Evolutionary conservation across 2,888 invertebrate genomes (phyloP), one percentile per base, ranked within the genome.

Genomic region (Megastigmus dorsalis): DNA sequence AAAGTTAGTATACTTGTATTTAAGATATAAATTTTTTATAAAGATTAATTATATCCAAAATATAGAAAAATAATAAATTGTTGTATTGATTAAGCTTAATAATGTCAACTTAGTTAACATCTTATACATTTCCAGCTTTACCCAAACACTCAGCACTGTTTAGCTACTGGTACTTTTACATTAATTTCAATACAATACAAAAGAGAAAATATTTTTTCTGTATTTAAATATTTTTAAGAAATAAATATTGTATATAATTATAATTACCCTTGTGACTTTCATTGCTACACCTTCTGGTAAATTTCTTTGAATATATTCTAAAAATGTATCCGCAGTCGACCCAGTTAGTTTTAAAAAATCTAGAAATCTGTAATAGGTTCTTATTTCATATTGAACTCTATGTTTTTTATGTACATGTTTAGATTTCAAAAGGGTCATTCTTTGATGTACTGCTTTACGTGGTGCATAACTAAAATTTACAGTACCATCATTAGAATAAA

Each of bases 281-380:
- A 99, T 91, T 3, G 96, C 96, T 78, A 99, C 95, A 43, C 99
- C 99, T 90, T 99, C 99, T 0, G 99, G 99, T 67, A 99, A 90
- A 90, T 99, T 99, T 82, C 99, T 91, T 88, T 99, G 94, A 73
- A 98, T 92, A 86, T 99, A 99, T 89, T 99, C 99, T 65, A 99
- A 89, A 86, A 95, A 95, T 9, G 99, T 98, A 79, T 96, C 96
- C 57, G 97, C 94, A 10, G 99, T 99, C 3, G 98, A 98, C 0
- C 97, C 97, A 0, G 99, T 99, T 10, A 99, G 85, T 82, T 94
- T 91, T 81, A 94, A 92, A 30, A 97, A 92, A 82, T 95, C 93
- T 83, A 98, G 90, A 83, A 94, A 94, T 76, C 94, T 92, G 87
- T 94, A 98, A 88, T 98, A 95, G 2, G 99, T 99, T 80, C 99